Evolutionary conservation across 2,113 vertebrate species (phyloP).

Genomic region (Amia ocellicauda): DNA sequence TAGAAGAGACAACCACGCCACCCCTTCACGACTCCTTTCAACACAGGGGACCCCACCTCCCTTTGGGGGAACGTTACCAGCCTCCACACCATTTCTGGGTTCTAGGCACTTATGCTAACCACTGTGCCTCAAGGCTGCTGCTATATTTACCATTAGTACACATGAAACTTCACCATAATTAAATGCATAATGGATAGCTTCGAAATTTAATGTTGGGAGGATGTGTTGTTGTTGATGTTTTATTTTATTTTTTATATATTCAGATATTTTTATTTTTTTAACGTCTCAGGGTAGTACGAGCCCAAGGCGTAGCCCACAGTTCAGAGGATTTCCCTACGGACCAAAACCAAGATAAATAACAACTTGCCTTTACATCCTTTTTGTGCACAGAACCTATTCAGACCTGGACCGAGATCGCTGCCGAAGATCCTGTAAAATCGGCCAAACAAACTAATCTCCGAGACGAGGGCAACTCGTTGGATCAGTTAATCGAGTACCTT

Average conservation of each 20-base stretch:
- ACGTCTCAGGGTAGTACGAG: background rate
- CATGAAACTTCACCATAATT: conserved; percentile 33
- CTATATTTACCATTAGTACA: conserved; percentile 21
- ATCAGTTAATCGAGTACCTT: too few relatives aligned
- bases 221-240: conserved; percentile 12
- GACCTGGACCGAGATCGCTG: background rate
- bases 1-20: conserved; percentile 16
- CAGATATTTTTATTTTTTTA: too few relatives aligned
- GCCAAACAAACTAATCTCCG: background rate
- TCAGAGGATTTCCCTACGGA: background rate
- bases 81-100: background rate
- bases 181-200: conserved; percentile 33
- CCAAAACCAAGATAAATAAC: background rate
- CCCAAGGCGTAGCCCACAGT: conserved; percentile 1
- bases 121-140: conserved; percentile 17
- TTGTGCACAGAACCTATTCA: background rate
- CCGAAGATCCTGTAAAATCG: background rate
- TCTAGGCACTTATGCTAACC: conserved; percentile 4
- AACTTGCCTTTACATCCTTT: background rate
- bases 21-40: background rate
- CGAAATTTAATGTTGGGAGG: conserved; percentile 12
- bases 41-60: background rate
- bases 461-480: too few relatives aligned
- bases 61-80: background rate
- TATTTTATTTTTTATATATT: too few relatives aligned